These are phyloP conservation scores for Drosophila asahinai DNA, from an alignment of 1,140 invertebrate genomes.

Conservation along the genomic window DNA sequence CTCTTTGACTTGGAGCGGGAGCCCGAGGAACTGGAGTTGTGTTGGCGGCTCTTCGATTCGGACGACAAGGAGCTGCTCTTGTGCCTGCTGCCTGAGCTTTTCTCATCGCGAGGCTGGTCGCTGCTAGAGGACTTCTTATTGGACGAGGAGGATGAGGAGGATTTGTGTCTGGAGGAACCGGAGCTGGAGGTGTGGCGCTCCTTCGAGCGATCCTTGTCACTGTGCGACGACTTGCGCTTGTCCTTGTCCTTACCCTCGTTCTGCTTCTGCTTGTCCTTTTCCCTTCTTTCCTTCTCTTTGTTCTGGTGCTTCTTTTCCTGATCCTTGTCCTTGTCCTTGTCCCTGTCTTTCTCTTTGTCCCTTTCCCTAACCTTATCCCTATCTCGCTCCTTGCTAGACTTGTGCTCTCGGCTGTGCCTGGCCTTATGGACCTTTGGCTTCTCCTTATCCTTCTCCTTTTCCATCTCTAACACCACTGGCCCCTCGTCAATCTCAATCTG, in stretches of 20 bases:
- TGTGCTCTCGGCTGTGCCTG: slow-evolving; percentile 44
- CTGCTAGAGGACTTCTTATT: slow-evolving; percentile 63
- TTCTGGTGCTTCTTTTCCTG: slow-evolving; percentile 45
- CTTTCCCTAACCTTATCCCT: slow-evolving; percentile 29
- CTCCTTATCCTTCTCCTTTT: not conserved
- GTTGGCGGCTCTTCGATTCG: slow-evolving; percentile 50
- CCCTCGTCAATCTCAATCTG: slow-evolving; percentile 19
- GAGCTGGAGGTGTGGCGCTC: slow-evolving; percentile 54
- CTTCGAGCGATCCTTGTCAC: slow-evolving; percentile 46
- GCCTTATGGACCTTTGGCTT: slow-evolving; percentile 13
- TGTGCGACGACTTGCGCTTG: slow-evolving; percentile 50
- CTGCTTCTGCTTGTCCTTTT: slow-evolving; percentile 4
- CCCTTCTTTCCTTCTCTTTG: slow-evolving; percentile 40
- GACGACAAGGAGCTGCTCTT: slow-evolving; percentile 53
- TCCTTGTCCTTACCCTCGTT: slow-evolving; percentile 10
- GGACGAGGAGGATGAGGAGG: slow-evolving; percentile 55
- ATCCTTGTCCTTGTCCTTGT: slow-evolving; percentile 26
- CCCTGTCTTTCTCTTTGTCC: not conserved
- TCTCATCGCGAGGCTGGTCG: slow-evolving; percentile 55
- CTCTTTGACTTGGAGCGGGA: slow-evolving; percentile 32
- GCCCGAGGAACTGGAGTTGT: slow-evolving; percentile 41
- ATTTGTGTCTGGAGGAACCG: slow-evolving; percentile 60
- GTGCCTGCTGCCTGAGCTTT: slow-evolving; percentile 35
- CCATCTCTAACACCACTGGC: not conserved
- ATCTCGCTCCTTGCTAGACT: slow-evolving; percentile 45